phyloP scores from a whole-genome alignment of 2,888 invertebrate species.

The Tyria jacobaeae region DNA sequence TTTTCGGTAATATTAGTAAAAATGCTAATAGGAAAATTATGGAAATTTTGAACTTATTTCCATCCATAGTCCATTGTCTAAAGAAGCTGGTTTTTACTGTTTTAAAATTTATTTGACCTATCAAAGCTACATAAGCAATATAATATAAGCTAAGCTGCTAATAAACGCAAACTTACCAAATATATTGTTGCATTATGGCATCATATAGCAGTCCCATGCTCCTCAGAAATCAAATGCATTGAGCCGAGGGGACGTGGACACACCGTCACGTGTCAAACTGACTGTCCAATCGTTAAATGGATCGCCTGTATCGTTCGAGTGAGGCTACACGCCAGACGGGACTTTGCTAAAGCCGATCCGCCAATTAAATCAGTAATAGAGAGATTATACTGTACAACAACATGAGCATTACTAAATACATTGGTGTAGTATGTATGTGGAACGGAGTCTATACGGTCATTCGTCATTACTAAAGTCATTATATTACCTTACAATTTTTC shows the following conservation, averaged over 20 bases:
- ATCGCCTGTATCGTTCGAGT: slow-evolving; percentile 62
- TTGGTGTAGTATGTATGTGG: too few species aligned
- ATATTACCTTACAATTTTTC: too few species aligned
- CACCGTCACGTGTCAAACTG: slow-evolving; percentile 68
- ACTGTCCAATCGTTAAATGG: slow-evolving; percentile 69
- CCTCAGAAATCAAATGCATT: slow-evolving; percentile 42
- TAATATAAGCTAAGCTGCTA: not conserved
- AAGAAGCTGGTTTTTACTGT: too few species aligned
- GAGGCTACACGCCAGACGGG: slow-evolving; percentile 61
- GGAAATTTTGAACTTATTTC: too few species aligned
- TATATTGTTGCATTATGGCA: slow-evolving; percentile 22
- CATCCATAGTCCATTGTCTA: too few species aligned
- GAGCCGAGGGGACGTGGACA: slow-evolving; percentile 48
- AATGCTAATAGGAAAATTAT: too few species aligned
- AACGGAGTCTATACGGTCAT: too few species aligned
- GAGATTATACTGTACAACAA: slow-evolving; percentile 47
- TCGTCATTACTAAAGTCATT: too few species aligned
- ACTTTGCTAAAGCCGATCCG: slow-evolving; percentile 58
- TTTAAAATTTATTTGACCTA: too few species aligned
- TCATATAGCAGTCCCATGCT: slow-evolving; percentile 20
- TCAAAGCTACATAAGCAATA: not conserved
- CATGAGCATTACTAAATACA: slow-evolving; percentile 20
- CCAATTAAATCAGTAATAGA: slow-evolving; percentile 59
- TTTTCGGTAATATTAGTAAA: too few species aligned
- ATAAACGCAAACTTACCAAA: slow-evolving; percentile 16